These are phyloP conservation scores for Spheniscus mendiculus DNA, from an alignment of 2,113 vertebrate species.

Conservation along the genomic window DNA sequence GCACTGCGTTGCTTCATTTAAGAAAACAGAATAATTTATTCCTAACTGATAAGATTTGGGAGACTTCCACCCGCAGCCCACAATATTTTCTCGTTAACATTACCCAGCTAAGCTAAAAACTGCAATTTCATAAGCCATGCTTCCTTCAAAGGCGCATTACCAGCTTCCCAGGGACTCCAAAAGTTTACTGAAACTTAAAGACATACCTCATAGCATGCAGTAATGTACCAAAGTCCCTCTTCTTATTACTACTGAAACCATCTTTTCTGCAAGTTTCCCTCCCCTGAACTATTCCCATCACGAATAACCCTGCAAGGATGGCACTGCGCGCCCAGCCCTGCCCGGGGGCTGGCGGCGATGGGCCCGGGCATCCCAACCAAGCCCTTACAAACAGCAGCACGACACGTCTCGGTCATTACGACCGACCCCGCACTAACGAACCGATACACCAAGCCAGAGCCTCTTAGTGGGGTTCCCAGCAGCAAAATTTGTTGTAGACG, in stretches of 20 bases:
- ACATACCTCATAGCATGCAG: not conserved
- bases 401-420: rapidly evolving
- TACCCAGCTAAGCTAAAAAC: slow-evolving; percentile 50
- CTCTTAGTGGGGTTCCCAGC: not conserved
- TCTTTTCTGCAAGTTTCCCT: not conserved
- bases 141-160: slow-evolving; percentile 28
- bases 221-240: not conserved
- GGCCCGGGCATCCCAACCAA: not conserved
- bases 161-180: slow-evolving; percentile 34
- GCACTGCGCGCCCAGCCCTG: not conserved
- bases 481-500: not conserved
- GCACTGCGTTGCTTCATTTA: not conserved
- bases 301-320: not conserved
- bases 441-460: rapidly evolving
- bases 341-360: rapidly evolving
- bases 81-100: slow-evolving; percentile 46
- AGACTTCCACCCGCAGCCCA: not conserved
- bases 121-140: slow-evolving; percentile 25
- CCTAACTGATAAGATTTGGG: slow-evolving; percentile 7
- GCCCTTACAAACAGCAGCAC: not conserved
- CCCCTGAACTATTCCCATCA: not conserved
- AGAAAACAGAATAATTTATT: slow-evolving; percentile 48
- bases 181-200: slow-evolving; percentile 49
- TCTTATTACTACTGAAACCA: not conserved
- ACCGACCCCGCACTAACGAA: not conserved